phyloP scores from a whole-genome alignment of 2,113 vertebrate genomes.

The Phalacrocorax pelagicus region DNA sequence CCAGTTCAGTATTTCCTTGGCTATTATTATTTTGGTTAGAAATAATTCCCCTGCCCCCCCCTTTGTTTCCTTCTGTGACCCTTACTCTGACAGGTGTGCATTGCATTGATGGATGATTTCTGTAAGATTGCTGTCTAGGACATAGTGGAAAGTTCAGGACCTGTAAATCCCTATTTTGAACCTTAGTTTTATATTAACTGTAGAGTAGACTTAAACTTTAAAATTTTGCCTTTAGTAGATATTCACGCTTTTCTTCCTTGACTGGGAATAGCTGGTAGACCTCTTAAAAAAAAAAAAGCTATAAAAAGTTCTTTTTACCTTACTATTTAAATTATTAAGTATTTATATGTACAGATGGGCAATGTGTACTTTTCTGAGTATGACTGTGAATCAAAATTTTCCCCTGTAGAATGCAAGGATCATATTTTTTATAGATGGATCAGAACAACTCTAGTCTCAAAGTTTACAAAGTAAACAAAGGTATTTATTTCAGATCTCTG shows the following conservation, averaged over 20 bases:
- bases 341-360: background rate
- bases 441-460: background rate
- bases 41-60: background rate
- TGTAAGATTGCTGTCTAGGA: background rate
- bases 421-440: background rate
- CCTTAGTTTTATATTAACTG: background rate
- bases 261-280: background rate
- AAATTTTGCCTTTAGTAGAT: background rate
- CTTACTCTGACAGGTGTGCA: accelerated
- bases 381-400: background rate
- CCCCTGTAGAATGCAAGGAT: background rate
- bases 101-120: background rate
- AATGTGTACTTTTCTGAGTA: background rate
- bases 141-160: background rate
- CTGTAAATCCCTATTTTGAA: background rate
- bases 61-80: background rate
- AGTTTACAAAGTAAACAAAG: background rate
- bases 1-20: accelerated
- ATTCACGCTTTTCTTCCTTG: background rate
- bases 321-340: too few relatives aligned
- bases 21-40: background rate
- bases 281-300: background rate
- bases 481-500: background rate
- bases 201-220: background rate
- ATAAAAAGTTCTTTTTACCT: background rate